Conservation (phyloP, 2,888 invertebrate species). For the Adineta ricciae region DNA sequence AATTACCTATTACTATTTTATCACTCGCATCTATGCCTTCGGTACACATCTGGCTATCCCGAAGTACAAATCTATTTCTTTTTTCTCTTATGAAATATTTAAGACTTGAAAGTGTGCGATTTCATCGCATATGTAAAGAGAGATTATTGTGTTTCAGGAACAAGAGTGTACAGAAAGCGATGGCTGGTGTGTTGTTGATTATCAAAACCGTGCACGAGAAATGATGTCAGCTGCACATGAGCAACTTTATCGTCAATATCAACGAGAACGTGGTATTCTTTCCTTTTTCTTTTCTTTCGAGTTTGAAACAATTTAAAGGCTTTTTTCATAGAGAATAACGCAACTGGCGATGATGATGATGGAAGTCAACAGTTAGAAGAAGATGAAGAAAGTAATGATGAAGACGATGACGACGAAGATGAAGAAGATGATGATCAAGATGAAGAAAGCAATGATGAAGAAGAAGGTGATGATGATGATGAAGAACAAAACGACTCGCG, state of each 20-base stretch:
- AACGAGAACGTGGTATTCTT: not conserved
- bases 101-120: too few relatives aligned
- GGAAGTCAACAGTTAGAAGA: not conserved
- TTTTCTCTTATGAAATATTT: too few relatives aligned
- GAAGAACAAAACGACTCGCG: not conserved
- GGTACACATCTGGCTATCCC: too few relatives aligned
- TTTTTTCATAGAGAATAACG: not conserved
- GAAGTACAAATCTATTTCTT: too few relatives aligned
- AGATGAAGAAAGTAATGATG: not conserved
- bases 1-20: too few relatives aligned
- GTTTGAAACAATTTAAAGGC: not conserved
- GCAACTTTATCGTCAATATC: not conserved
- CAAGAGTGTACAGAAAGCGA: not conserved
- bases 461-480: not conserved
- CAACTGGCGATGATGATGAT: not conserved
- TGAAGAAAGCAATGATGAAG: not conserved
- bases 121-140: too few relatives aligned
- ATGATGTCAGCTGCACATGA: constrained; percentile 14
- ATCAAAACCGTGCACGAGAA: constrained; percentile 16
- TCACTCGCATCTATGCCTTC: too few relatives aligned
- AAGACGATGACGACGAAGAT: not conserved
- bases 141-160: not conserved
- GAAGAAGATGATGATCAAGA: not conserved
- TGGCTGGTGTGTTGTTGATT: not conserved
- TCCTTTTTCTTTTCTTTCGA: not conserved